Conservation (phyloP, 2,888 invertebrate species). For the Theretra japonica region DNA sequence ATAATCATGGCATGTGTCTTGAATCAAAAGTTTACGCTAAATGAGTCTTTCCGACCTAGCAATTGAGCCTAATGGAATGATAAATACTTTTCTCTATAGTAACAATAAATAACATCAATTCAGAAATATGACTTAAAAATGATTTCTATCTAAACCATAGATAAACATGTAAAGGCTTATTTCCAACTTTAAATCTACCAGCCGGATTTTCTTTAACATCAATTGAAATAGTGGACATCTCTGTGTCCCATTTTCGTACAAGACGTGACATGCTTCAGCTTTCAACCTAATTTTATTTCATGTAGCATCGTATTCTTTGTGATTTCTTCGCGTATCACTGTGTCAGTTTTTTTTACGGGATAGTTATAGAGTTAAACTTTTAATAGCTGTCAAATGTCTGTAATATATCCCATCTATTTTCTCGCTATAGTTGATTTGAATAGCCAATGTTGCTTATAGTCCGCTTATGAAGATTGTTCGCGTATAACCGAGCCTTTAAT, state of each 20-base stretch:
- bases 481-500: background rate
- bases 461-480: background rate
- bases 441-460: too few relatives aligned
- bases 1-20: too few relatives aligned
- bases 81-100: too few relatives aligned
- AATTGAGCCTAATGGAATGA: too few relatives aligned
- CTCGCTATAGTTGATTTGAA: too few relatives aligned
- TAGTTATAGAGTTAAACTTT: background rate
- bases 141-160: too few relatives aligned
- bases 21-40: too few relatives aligned
- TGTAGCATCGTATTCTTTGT: constrained; percentile 2
- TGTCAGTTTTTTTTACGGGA: background rate
- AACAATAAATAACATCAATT: too few relatives aligned
- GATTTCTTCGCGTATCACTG: background rate
- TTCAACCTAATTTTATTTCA: constrained; percentile 19
- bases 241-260: constrained; percentile 1
- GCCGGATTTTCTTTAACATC: background rate
- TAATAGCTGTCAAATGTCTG: too few relatives aligned
- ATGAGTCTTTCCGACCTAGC: too few relatives aligned
- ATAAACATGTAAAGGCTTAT: background rate
- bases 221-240: constrained; percentile 11
- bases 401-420: too few relatives aligned
- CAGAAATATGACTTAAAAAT: too few relatives aligned
- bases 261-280: constrained; percentile 20
- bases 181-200: background rate